Percentiles rank a stretch among this genome's conserved stretches.
These are phyloP conservation scores for Porites rus DNA, from an alignment of 92 coral and sea anemone genomes.

Conservation along the genomic window DNA sequence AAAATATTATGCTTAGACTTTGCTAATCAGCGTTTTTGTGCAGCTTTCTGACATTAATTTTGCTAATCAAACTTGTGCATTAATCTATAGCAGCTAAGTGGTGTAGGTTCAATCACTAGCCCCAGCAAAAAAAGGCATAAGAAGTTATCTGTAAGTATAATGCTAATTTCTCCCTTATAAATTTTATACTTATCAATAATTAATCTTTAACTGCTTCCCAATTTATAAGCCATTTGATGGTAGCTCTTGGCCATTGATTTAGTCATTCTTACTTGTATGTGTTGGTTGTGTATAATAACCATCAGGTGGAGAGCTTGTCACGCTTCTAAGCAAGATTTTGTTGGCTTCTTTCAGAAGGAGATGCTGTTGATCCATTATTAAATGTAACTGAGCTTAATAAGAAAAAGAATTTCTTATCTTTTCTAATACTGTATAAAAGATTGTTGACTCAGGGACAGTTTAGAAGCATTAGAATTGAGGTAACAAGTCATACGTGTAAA, in stretches of 20 bases:
- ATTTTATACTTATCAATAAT: background rate
- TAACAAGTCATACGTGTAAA: no score
- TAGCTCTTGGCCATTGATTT: background rate
- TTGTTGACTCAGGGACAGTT: no score
- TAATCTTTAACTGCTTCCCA: background rate
- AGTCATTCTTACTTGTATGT: no score
- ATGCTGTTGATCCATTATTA: no score
- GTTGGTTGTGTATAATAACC: no score
- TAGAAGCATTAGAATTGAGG: no score
- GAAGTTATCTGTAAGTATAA: constrained; percentile 37
- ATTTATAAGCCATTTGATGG: background rate
- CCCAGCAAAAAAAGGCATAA: constrained; percentile 41
- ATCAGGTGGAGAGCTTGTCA: no score
- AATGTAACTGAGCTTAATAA: no score
- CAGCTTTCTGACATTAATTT: background rate
- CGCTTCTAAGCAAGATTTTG: no score
- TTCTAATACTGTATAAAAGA: no score
- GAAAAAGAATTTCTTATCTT: no score
- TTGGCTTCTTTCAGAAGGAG: no score
- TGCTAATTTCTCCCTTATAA: background rate
- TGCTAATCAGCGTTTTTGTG: background rate
- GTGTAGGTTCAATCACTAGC: constrained; percentile 21
- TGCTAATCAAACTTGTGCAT: constrained; percentile 25
- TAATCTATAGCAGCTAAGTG: constrained; percentile 44
- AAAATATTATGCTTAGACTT: background rate